Evolutionary conservation across 2,113 vertebrate genomes (phyloP), one percentile per base, ranked within the genome.

Genomic region (Cranoglanis bouderius): DNA sequence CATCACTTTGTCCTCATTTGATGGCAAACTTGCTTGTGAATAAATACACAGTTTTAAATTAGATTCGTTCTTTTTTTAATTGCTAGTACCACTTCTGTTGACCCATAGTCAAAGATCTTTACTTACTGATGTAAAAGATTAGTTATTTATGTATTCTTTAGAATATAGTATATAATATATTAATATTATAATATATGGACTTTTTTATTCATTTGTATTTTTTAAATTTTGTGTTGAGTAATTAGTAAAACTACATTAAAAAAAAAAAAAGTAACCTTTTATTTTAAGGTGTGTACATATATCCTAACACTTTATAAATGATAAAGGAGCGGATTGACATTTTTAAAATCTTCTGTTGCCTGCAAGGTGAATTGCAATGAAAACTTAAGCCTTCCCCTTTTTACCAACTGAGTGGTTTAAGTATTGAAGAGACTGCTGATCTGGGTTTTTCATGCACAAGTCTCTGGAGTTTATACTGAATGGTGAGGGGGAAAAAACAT

Each of bases 21-120:
- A 97, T 91, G 94, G 96, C 85, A 98, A 98, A 93, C 95, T 98
- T 91, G 97, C 96, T 0, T 97, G 97, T 93, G 96, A 97, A 92
- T 98, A 94, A 96, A 29, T 72, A 1, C n/a, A 55, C 6, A 3
- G 32, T 82, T 82, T 82, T 59, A 19, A 53, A 81, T 53, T 19
- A 51, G 8, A 26, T 24, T 18, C 5, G 3, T 29, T 49, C 1
- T 72, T 46, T 78, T 78, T 78, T 78, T 16, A 6, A 49, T 49
- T 78, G 5, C 13, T 77, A 46, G 21, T 46, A 77, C 21, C 24
- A 46, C 1, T 14, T 29, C 24, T 29, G 21, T 46, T 78, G 43
- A 49, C 26, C 43, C 7, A 51, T 51, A 51, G 12, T n/a, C 12
- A 78, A 78, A 7, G 24, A 51, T 51, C 4, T 51, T 53, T 51